A percentile compares a stretch with the other conserved stretches of the same genome.
phyloP scores from a whole-genome alignment of 2,888 invertebrate species.

The Latrodectus elegans region DNA sequence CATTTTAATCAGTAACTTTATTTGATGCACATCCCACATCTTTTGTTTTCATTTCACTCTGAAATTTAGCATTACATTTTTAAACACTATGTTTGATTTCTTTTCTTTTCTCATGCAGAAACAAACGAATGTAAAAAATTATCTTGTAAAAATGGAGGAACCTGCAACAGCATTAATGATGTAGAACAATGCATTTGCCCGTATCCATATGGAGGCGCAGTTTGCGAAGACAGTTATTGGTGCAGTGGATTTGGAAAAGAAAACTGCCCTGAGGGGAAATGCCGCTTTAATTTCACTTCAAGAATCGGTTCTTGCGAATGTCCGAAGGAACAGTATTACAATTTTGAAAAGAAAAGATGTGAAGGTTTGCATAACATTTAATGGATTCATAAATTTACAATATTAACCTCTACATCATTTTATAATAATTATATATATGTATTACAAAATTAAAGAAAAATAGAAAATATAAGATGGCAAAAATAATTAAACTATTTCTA shows the following conservation, averaged over 20 bases:
- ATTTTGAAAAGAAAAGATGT: slow-evolving; percentile 21
- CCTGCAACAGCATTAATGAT: neutral
- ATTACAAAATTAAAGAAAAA: no score
- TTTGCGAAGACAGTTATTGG: slow-evolving; percentile 23
- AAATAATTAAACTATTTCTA: no score
- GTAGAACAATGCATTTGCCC: slow-evolving; percentile 4
- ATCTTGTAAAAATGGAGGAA: slow-evolving; percentile 20
- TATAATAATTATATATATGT: no score
- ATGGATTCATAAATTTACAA: no score
- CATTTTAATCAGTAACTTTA: no score
- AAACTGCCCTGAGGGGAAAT: slow-evolving; percentile 1
- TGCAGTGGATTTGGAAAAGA: slow-evolving; percentile 19
- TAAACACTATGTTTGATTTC: no score
- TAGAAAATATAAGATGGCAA: no score
- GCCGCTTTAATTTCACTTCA: slow-evolving; percentile 4
- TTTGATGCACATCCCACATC: no score
- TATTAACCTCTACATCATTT: no score
- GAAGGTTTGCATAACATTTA: slow-evolving; percentile 6
- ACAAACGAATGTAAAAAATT: neutral
- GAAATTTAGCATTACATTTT: no score
- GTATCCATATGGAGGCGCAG: neutral
- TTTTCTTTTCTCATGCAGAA: neutral
- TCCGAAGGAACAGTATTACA: slow-evolving; percentile 15
- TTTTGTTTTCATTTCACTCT: neutral
- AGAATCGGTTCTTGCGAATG: slow-evolving; percentile 19